Percentiles rank a stretch among this genome's conserved stretches.
phyloP scores from a whole-genome alignment of 2,888 invertebrate species.

The Oligia strigilis region DNA sequence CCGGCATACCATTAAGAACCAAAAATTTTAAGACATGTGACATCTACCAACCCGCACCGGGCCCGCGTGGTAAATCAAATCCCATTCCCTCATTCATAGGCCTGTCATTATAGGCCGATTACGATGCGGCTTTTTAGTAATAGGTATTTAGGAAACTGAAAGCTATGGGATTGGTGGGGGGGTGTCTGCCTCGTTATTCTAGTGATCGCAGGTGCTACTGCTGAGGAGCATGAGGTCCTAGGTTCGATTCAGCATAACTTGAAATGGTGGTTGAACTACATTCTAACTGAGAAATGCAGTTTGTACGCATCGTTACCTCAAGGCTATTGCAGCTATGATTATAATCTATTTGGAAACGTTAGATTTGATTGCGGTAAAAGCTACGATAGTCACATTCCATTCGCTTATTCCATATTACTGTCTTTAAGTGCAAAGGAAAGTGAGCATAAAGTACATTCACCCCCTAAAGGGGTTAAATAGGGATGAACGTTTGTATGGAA shows the following conservation, averaged over 20 bases:
- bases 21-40: too few relatives aligned
- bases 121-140: neutral
- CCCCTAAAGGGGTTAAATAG: too few relatives aligned
- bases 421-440: too few relatives aligned
- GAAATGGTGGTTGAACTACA: constrained; percentile 13
- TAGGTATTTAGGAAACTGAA: neutral
- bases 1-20: too few relatives aligned
- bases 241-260: neutral
- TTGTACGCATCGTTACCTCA: constrained; percentile 14
- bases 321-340: constrained; percentile 3
- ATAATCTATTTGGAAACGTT: neutral
- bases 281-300: constrained; percentile 12
- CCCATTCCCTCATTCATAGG: too few relatives aligned
- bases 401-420: neutral
- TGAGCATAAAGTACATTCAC: too few relatives aligned
- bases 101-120: too few relatives aligned
- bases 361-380: neutral
- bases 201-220: neutral
- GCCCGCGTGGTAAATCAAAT: too few relatives aligned
- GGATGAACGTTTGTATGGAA: too few relatives aligned
- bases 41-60: too few relatives aligned
- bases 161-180: neutral
- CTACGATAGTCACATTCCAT: neutral
- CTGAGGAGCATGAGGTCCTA: neutral
- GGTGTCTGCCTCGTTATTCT: neutral